Conservation (phyloP, 2,888 invertebrate species). For the Rhabditoides inermis region DNA sequence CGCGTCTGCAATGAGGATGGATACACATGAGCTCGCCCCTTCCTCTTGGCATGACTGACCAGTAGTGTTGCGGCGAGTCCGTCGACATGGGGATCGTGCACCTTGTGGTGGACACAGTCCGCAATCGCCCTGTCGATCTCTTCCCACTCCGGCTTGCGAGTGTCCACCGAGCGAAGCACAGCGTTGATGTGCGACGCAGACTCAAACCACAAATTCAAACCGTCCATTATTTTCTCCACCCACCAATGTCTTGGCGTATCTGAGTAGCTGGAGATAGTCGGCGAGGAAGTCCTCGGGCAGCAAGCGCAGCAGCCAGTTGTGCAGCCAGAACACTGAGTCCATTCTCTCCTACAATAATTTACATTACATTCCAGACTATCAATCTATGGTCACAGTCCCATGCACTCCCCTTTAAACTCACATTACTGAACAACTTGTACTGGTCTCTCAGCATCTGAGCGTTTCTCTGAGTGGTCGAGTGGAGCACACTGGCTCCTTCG, state of each 20-base stretch:
- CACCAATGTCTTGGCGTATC: conserved; percentile 29
- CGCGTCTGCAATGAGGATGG: no score
- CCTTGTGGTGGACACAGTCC: no score
- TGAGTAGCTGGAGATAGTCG: conserved; percentile 31
- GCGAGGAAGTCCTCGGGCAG: conserved; percentile 27
- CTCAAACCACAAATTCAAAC: no score
- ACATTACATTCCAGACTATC: no score
- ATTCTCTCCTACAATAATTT: conserved; percentile 11
- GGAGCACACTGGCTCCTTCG: neutral
- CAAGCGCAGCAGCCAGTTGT: conserved; percentile 25
- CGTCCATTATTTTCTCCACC: no score
- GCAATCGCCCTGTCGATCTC: no score
- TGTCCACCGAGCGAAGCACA: no score
- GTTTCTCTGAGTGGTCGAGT: neutral
- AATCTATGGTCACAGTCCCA: neutral
- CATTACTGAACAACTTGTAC: conserved; percentile 2
- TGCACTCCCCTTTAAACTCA: neutral
- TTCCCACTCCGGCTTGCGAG: no score
- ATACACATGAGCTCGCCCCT: no score
- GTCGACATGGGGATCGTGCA: neutral
- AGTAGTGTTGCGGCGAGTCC: neutral
- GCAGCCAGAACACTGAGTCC: conserved; percentile 19
- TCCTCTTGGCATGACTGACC: no score
- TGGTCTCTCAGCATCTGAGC: neutral
- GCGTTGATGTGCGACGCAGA: no score